Evolutionary conservation across 2,888 invertebrate species (phyloP).

Genomic region (Helobdella robusta): DNA sequence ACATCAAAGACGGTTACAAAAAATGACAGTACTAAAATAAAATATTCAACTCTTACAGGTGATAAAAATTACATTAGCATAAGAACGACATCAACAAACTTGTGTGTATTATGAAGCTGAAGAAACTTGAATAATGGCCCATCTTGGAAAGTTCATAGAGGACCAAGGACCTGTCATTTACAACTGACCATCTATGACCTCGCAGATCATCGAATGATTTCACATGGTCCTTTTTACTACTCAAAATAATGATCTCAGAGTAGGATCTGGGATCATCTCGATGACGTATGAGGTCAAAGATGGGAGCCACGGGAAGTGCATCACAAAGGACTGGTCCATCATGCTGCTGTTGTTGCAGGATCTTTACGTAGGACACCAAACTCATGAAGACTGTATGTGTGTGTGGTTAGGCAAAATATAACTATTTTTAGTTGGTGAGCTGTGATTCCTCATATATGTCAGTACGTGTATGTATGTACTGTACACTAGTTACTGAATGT

Average conservation of each 20-base stretch:
- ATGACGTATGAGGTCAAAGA: slow-evolving; percentile 55
- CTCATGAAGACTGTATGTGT: slow-evolving; percentile 60
- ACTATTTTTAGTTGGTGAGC: too few relatives aligned
- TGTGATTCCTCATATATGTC: too few relatives aligned
- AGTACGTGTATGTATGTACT: too few relatives aligned
- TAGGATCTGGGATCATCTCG: slow-evolving; percentile 56
- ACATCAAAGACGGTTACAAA: too few relatives aligned
- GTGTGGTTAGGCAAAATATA: too few relatives aligned
- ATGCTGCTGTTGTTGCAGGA: slow-evolving; percentile 51
- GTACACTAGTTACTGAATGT: too few relatives aligned
- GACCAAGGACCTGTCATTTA: slow-evolving; percentile 26
- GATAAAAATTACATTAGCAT: too few relatives aligned
- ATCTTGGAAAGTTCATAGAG: slow-evolving; percentile 25
- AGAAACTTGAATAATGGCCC: slow-evolving; percentile 30
- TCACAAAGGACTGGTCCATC: slow-evolving; percentile 46
- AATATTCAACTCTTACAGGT: too few relatives aligned
- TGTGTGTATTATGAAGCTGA: slow-evolving; percentile 28
- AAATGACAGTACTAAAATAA: too few relatives aligned
- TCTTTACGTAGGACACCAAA: slow-evolving; percentile 54
- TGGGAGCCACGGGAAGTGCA: slow-evolving; percentile 56
- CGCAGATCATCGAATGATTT: slow-evolving; percentile 29
- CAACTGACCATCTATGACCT: slow-evolving; percentile 29
- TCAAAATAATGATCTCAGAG: slow-evolving; percentile 57
- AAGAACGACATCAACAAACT: too few relatives aligned
- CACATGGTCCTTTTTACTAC: slow-evolving; percentile 16